Evolutionary conservation across 2,888 invertebrate genomes (phyloP).

Genomic region (Lasioglossum calceatum): DNA sequence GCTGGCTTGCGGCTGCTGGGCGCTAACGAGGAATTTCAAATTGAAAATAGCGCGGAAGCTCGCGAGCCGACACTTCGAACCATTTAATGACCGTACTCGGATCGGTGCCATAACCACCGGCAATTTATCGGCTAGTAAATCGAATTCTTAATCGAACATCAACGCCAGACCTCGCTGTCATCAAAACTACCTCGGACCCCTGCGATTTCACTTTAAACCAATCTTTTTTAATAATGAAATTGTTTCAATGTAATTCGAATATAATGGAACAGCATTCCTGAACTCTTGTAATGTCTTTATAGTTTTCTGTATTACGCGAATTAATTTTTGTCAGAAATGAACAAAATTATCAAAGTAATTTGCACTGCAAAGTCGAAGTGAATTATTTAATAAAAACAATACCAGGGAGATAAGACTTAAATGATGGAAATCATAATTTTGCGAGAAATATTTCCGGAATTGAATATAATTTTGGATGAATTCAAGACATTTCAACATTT

Average conservation of each 20-base stretch:
- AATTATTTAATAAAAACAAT: too few relatives aligned
- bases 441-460: too few relatives aligned
- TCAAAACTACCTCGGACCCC: conserved; percentile 64
- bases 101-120: conserved; percentile 69
- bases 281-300: too few relatives aligned
- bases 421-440: too few relatives aligned
- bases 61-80: conserved; percentile 47
- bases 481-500: too few relatives aligned
- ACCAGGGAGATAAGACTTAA: too few relatives aligned
- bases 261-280: too few relatives aligned
- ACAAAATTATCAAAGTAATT: too few relatives aligned
- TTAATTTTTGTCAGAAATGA: too few relatives aligned
- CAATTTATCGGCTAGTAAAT: conserved; percentile 81
- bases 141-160: conserved; percentile 77
- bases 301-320: too few relatives aligned
- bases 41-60: conserved; percentile 39
- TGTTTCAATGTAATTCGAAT: not conserved
- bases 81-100: conserved; percentile 48
- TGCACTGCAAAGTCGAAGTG: too few relatives aligned
- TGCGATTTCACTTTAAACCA: not conserved
- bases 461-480: too few relatives aligned
- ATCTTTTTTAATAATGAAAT: conserved; percentile 4
- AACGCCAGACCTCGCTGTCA: conserved; percentile 77
- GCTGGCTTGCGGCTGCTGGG: not conserved
- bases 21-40: conserved; percentile 46